Base-by-base conservation (phyloP, 1,140 invertebrate species). In the Orussus abietinus region DNA sequence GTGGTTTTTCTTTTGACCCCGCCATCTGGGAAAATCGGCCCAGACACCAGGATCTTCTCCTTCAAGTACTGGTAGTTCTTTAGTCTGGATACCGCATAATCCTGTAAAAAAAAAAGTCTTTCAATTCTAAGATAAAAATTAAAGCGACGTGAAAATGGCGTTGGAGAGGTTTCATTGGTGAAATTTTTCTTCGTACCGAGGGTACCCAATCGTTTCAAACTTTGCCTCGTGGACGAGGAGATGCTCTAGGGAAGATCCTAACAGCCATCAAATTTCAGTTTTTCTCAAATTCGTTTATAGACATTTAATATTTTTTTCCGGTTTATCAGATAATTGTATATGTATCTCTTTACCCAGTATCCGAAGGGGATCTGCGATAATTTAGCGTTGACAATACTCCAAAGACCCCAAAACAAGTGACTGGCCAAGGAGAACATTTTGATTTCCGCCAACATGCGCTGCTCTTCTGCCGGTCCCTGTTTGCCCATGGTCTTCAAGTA, bases 321-420 rank as follows among this genome's bases (percentile, higher is more conserved):
- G n/a, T n/a, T n/a, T n/a, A n/a, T n/a, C n/a, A n/a, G 34, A 32
- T 17, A 19, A 42, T 37, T 35, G 29, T 29, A 42, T 28, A 15
- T 12, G 1, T 7, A 38, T 21, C 9, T 37, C n/a, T 38, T 81
- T 75, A 96, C 94, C 89, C 89, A 88, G 66, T 96, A 97, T 26
- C 91, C 92, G 64, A 98, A 97, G 21, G 90, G 83, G 62, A 98
- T 97, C 55, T 89, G 80, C 1, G 89, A 93, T 9, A 86, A 83
- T 45, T 84, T 81, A 1, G 86, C 86, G 69, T 95, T 94, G 3
- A 95, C 85, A 15, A 96, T 78, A 13, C 83, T 81, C 95, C 95
- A 98, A 0, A 96, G 74, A 3, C 79, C 80, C 95, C 94, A 98
- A 52, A 96, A 85, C 13, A 97, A 82, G 65, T 97, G 91, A n/a